Conservation (phyloP, 2,888 invertebrate species). For the Leptura quadrifasciata region DNA sequence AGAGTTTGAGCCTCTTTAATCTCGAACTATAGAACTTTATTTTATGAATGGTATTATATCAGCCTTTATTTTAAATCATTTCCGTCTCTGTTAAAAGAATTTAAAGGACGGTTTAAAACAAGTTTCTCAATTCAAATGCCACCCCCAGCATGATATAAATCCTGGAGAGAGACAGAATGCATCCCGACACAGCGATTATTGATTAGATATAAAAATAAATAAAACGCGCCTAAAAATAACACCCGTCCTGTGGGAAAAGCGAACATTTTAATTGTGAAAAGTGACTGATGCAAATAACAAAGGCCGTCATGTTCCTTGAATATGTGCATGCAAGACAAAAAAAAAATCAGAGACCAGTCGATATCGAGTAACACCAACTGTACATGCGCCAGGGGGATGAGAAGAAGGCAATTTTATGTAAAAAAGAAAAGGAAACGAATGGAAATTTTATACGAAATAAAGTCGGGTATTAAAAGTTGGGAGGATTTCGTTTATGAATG, state of each 20-base stretch:
- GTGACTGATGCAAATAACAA: slow-evolving; percentile 46
- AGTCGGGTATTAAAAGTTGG: slow-evolving; percentile 72
- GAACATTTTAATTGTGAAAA: slow-evolving; percentile 53
- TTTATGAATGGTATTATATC: slow-evolving; percentile 26
- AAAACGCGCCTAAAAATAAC: slow-evolving; percentile 49
- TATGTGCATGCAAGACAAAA: slow-evolving; percentile 58
- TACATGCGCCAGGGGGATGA: slow-evolving; percentile 62
- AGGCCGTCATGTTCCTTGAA: slow-evolving; percentile 46
- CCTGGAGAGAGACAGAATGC: slow-evolving; percentile 35
- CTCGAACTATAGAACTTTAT: background rate
- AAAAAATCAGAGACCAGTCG: slow-evolving; percentile 62
- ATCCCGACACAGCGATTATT: slow-evolving; percentile 52
- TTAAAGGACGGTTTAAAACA: slow-evolving; percentile 31
- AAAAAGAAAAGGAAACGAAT: slow-evolving; percentile 71
- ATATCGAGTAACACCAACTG: slow-evolving; percentile 61
- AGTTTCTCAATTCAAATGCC: slow-evolving; percentile 30
- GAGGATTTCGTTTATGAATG: slow-evolving; percentile 73
- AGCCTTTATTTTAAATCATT: slow-evolving; percentile 14
- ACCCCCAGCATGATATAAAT: slow-evolving; percentile 29
- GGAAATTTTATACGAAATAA: slow-evolving; percentile 74
- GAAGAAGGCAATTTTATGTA: slow-evolving; percentile 70
- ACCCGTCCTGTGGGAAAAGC: slow-evolving; percentile 37
- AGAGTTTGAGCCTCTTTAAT: too few relatives aligned
- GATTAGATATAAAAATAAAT: slow-evolving; percentile 56
- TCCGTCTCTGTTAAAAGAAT: slow-evolving; percentile 1